Base-by-base conservation (phyloP, 64 coral and sea anemone species). In the Montipora foliosa region DNA sequence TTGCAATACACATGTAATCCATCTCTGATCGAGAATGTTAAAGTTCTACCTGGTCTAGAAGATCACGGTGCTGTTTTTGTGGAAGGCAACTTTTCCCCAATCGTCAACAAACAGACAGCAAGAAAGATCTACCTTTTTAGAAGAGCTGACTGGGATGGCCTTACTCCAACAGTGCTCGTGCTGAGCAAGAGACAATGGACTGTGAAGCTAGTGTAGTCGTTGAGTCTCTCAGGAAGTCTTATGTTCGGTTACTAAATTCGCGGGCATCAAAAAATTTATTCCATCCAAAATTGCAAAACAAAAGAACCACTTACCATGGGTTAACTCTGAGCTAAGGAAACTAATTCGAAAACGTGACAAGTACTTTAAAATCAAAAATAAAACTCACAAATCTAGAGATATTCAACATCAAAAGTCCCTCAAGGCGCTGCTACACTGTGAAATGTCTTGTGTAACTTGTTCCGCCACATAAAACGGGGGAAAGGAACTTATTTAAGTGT, bases 21-120 rank as follows among this genome's bases (percentile, higher is more conserved):
- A 69, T 69, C 67, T 20, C 59, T 84, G 22, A 62, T 84, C 19
- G 13, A 9, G 5, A 64, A 37, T 29, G 62, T 44, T 14, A 21
- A 69, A 69, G 67, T 69, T 69, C 67, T 81, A 4, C 79, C 47
- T 50, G 79, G 49, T 81, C 2, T 81, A 48, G 52, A 8, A 21
- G 79, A 81, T 55, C 79, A 55, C 50, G 52, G 55, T 55, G 81
- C 21, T 2, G 57, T 84, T n/a, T 10, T 84, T 64, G 55, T 64
- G 55, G 81, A 84, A 66, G 58, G 81, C 13, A 44, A 84, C 21
- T 68, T 84, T 22, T 29, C 19, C 58, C 81, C 81, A 25, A 64
- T 84, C 44, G 12, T 84, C 81, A 84, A 62, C 81, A 84, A 84
- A 84, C 81, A 84, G 29, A 84, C 78, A 21, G 55, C 6, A 45